Evolutionary conservation across 2,113 vertebrate species (phyloP).

Genomic region (Vanacampus margaritifer): DNA sequence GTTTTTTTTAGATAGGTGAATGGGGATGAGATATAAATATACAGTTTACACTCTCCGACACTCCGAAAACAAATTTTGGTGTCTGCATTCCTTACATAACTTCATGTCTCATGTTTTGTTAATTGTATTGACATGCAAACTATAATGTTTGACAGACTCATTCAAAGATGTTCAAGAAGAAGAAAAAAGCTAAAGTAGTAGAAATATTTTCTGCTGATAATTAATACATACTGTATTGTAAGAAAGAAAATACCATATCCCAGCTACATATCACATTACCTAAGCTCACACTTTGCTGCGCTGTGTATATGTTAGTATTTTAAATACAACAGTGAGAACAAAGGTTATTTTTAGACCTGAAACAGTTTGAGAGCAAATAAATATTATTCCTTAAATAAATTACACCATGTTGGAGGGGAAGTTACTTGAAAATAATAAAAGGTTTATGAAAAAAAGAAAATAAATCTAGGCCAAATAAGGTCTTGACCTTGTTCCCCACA

Average conservation of each 20-base stretch:
- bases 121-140: constrained; percentile 18
- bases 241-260: constrained; percentile 25
- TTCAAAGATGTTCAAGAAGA: constrained; percentile 18
- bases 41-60: neutral
- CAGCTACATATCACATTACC: constrained; percentile 41
- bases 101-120: constrained; percentile 8
- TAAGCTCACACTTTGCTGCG: constrained; percentile 21
- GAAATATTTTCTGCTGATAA: constrained; percentile 20
- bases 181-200: constrained; percentile 19
- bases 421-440: constrained; percentile 18
- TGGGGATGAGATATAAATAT: constrained; percentile 25
- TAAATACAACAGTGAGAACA: constrained; percentile 48
- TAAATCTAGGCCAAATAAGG: constrained; percentile 35
- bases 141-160: constrained; percentile 14
- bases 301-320: constrained; percentile 44
- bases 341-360: constrained; percentile 44
- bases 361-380: constrained; percentile 29
- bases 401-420: neutral
- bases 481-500: constrained; percentile 33
- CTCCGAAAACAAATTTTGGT: too few relatives aligned
- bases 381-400: constrained; percentile 22
- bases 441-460: constrained; percentile 16
- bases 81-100: constrained; percentile 3
- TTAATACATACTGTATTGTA: constrained; percentile 27
- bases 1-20: constrained; percentile 11